phyloP scores from a whole-genome alignment of 1,140 invertebrate species.

The Phocides pigmalion region DNA sequence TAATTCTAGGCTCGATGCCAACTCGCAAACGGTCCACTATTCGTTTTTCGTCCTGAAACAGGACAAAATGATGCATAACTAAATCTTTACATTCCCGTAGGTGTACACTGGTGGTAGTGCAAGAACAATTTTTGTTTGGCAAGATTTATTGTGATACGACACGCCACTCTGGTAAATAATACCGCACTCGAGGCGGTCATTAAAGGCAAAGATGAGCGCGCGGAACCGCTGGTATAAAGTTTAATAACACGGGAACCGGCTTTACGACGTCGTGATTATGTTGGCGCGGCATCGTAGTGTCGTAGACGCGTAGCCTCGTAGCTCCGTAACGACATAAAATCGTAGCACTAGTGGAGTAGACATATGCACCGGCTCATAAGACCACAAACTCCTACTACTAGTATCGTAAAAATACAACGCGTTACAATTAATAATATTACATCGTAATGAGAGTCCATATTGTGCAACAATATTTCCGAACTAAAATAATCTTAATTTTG shows the following conservation, averaged over 20 bases:
- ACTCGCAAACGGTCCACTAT: conserved; percentile 6
- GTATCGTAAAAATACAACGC: too few relatives aligned
- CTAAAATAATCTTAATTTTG: too few relatives aligned
- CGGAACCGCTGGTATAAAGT: conserved; percentile 7
- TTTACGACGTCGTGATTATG: conserved; percentile 12
- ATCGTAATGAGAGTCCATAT: too few relatives aligned
- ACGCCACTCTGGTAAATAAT: conserved; percentile 3
- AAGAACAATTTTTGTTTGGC: not conserved
- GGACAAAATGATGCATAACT: not conserved
- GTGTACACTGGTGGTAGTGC: too few relatives aligned
- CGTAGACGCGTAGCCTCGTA: not conserved
- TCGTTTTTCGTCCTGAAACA: not conserved
- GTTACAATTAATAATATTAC: too few relatives aligned
- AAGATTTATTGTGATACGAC: conserved; percentile 11
- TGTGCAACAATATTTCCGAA: too few relatives aligned
- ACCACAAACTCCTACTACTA: too few relatives aligned
- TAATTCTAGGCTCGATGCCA: conserved; percentile 17
- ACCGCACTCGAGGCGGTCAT: not conserved
- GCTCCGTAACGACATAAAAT: not conserved
- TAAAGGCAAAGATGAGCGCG: conserved; percentile 1
- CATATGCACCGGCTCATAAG: not conserved
- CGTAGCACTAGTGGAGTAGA: not conserved
- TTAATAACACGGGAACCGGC: conserved; percentile 9
- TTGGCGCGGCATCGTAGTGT: too few relatives aligned
- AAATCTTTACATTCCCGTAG: not conserved